Conservation (phyloP, 2,113 vertebrate genomes). For the Phodopus roborovskii region DNA sequence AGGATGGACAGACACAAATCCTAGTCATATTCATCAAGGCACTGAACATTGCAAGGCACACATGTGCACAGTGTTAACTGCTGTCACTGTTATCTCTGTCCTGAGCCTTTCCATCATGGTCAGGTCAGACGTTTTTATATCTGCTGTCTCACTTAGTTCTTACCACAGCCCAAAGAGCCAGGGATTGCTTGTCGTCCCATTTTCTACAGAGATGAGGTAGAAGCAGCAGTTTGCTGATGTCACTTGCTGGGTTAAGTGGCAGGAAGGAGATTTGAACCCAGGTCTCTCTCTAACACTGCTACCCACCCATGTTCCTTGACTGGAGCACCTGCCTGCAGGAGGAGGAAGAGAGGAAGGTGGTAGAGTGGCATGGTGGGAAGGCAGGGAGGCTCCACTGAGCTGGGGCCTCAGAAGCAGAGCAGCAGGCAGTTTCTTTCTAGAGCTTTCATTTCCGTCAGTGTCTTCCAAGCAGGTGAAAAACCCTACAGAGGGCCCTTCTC, state of each 20-base stretch:
- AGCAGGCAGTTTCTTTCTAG: conserved; percentile 76
- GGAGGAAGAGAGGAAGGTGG: conserved; percentile 45
- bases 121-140: not conserved
- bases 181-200: not conserved
- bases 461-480: conserved; percentile 83
- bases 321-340: conserved; percentile 60
- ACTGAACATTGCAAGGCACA: not conserved
- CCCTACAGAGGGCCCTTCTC: conserved; percentile 80
- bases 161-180: conserved; percentile 20
- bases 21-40: not conserved
- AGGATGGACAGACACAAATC: not conserved
- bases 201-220: conserved; percentile 46
- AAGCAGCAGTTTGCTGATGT: conserved; percentile 39
- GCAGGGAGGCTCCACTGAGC: conserved; percentile 61
- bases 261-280: conserved; percentile 71
- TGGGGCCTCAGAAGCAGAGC: conserved; percentile 57
- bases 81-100: not conserved
- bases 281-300: conserved; percentile 44
- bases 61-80: not conserved
- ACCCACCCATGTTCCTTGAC: conserved; percentile 55
- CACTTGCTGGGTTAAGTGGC: conserved; percentile 41
- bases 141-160: conserved; percentile 4
- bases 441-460: conserved; percentile 79
- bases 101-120: not conserved
- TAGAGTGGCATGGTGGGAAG: conserved; percentile 64